Conservation (phyloP, 2,797 vertebrate species). For the Enteromius viviparus region DNA sequence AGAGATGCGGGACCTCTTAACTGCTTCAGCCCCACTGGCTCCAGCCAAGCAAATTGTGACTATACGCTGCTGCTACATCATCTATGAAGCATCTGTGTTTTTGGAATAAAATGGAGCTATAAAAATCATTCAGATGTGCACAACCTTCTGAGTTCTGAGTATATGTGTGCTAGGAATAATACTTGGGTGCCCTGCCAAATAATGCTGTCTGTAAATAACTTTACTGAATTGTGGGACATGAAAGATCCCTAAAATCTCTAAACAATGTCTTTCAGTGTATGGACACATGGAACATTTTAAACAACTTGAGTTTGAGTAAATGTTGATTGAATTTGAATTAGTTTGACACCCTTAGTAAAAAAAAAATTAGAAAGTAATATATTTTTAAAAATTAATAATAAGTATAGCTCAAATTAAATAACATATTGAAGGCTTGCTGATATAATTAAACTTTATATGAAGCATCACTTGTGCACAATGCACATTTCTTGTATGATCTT, state of each 20-base stretch:
- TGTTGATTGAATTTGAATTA: not conserved
- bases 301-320: not conserved
- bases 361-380: too few species aligned
- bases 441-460: not conserved
- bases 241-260: not conserved
- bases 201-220: not conserved
- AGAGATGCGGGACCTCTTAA: slow-evolving; percentile 19
- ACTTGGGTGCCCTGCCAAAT: not conserved
- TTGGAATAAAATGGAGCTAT: slow-evolving; percentile 29
- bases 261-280: not conserved
- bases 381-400: not conserved
- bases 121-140: slow-evolving; percentile 48
- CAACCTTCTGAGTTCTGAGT: slow-evolving; percentile 16
- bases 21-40: slow-evolving; percentile 25
- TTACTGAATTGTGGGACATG: not conserved
- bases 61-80: slow-evolving; percentile 44
- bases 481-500: too few species aligned
- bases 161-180: slow-evolving; percentile 14
- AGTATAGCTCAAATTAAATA: not conserved
- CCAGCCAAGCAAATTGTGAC: slow-evolving; percentile 42
- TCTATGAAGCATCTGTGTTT: slow-evolving; percentile 51
- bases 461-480: too few species aligned
- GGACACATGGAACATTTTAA: not conserved
- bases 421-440: not conserved
- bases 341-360: not conserved